Evolutionary conservation across 2,113 vertebrate genomes (phyloP).

Genomic region (Accipiter virgatus): DNA sequence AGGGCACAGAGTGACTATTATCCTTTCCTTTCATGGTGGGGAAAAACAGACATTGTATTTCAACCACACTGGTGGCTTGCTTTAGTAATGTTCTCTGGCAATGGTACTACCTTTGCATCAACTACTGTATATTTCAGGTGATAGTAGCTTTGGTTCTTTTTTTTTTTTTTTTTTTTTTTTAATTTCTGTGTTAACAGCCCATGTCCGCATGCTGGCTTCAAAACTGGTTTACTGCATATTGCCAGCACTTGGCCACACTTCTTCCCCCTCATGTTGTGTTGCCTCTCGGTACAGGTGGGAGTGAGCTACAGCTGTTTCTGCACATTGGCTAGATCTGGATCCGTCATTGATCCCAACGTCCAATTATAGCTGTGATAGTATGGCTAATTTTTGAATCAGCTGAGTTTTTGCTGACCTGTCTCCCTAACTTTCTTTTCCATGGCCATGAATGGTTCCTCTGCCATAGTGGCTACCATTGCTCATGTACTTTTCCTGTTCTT

Average conservation of each 20-base stretch:
- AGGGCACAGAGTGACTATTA: neutral
- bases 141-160: neutral
- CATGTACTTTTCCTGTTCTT: neutral
- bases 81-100: neutral
- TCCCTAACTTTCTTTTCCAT: neutral
- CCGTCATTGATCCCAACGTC: neutral
- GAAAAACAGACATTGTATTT: neutral
- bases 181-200: neutral
- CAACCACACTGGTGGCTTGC: neutral
- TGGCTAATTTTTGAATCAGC: neutral
- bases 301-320: neutral
- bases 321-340: neutral
- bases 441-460: neutral
- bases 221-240: neutral
- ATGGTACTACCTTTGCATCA: neutral
- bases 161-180: neutral
- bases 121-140: neutral
- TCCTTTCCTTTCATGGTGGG: neutral
- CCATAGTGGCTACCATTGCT: neutral
- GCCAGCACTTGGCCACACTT: neutral
- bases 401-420: neutral
- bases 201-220: neutral
- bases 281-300: neutral
- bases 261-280: neutral
- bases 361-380: neutral